Conservation (phyloP, 2,113 vertebrate species). For the Ursus arctos region DNA sequence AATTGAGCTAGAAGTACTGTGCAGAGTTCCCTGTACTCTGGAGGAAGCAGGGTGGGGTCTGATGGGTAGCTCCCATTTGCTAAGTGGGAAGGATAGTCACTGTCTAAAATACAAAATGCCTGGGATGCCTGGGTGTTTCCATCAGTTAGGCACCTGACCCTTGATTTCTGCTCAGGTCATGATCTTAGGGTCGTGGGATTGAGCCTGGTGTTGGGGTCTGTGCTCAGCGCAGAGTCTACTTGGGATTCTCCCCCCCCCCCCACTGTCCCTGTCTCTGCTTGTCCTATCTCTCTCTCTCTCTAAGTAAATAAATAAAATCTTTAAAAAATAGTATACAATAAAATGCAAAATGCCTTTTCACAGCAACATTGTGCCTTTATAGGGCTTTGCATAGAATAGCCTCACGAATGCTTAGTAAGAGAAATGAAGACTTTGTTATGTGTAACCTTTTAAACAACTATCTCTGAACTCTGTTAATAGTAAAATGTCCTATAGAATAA, state of each 20-base stretch:
- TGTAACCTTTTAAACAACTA: not conserved
- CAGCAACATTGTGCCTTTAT: accelerated
- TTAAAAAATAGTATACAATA: not conserved
- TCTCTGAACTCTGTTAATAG: not conserved
- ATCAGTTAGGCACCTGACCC: not conserved
- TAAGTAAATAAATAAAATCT: not conserved
- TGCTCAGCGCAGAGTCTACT: not conserved
- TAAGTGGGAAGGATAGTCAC: not conserved
- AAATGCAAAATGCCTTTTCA: not conserved
- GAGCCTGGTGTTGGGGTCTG: not conserved
- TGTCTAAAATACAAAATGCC: not conserved
- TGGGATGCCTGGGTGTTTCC: not conserved
- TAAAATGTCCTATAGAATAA: not conserved
- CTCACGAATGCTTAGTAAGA: not conserved
- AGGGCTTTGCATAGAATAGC: not conserved
- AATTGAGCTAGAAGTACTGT: not conserved
- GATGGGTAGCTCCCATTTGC: not conserved
- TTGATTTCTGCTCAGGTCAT: not conserved
- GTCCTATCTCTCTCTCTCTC: not conserved
- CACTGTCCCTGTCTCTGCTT: not conserved
- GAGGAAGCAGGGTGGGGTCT: not conserved
- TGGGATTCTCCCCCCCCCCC: not conserved
- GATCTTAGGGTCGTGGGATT: not conserved
- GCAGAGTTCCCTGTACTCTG: not conserved
- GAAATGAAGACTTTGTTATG: not conserved